phyloP scores from a whole-genome alignment of 1,140 invertebrate genomes.

The Bicyclus anynana region DNA sequence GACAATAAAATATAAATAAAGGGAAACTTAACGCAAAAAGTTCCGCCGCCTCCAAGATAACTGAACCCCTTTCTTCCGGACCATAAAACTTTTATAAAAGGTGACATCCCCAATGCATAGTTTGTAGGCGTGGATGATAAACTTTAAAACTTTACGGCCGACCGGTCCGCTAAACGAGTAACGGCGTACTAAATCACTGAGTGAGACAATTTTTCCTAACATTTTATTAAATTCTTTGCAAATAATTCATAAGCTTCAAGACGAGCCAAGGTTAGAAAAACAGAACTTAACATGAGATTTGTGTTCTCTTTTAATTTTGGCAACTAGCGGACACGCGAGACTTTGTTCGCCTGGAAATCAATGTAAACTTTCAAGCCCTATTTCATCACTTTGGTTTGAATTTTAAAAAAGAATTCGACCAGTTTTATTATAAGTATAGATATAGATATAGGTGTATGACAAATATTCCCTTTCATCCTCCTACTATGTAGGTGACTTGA shows the following conservation, averaged over 20 bases:
- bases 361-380: too few species aligned
- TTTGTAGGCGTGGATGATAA: constrained; percentile 51
- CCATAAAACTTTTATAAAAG: constrained; percentile 67
- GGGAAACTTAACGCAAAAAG: constrained; percentile 52
- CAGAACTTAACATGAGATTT: too few species aligned
- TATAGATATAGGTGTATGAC: too few species aligned
- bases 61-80: constrained; percentile 58
- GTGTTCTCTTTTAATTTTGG: too few species aligned
- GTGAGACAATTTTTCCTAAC: background rate
- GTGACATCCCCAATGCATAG: constrained; percentile 59
- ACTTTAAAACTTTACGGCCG: constrained; percentile 40
- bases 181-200: constrained; percentile 1
- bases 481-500: too few species aligned
- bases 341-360: too few species aligned
- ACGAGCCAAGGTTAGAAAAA: background rate
- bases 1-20: constrained; percentile 35
- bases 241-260: background rate
- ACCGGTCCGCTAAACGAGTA: constrained; percentile 21
- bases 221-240: background rate
- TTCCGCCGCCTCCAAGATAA: constrained; percentile 60
- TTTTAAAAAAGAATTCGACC: too few species aligned
- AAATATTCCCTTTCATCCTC: too few species aligned
- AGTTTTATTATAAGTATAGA: too few species aligned
- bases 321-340: too few species aligned
- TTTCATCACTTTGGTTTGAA: too few species aligned